Percentiles rank a stretch among this genome's conserved stretches.
Conservation (phyloP, 2,888 invertebrate species). For the Congeria kusceri region DNA sequence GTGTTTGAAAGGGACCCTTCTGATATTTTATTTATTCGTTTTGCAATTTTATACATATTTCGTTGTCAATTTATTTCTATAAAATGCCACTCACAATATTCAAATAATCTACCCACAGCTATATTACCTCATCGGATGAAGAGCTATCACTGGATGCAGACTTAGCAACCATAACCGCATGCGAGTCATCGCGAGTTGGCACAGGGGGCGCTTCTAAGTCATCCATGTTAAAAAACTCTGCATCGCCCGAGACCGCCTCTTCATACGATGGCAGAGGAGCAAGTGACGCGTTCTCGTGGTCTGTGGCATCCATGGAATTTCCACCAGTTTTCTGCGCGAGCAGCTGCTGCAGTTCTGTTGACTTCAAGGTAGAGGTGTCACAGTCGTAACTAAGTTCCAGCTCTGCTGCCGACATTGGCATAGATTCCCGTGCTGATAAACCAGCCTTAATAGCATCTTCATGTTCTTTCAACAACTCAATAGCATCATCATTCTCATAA, state of each 20-base stretch:
- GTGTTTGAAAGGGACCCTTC: no score
- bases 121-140: constrained; percentile 72
- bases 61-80: no score
- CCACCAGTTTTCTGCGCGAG: background rate
- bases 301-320: constrained; percentile 6
- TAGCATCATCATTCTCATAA: constrained; percentile 70
- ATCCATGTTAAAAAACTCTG: constrained; percentile 67
- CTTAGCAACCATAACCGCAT: constrained; percentile 42
- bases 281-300: constrained; percentile 58
- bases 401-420: constrained; percentile 46
- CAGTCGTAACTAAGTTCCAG: constrained; percentile 44
- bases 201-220: constrained; percentile 72
- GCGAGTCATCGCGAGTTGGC: constrained; percentile 70
- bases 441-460: constrained; percentile 33
- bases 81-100: no score
- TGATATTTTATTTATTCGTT: no score
- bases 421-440: constrained; percentile 18
- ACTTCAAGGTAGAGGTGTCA: constrained; percentile 37
- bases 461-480: constrained; percentile 62
- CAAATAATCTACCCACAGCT: no score
- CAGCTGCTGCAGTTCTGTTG: constrained; percentile 48
- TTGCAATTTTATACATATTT: no score
- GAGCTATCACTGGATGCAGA: constrained; percentile 34
- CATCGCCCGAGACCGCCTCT: constrained; percentile 69
- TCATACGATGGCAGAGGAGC: constrained; percentile 73